Base-by-base conservation (phyloP, 2,888 invertebrate genomes). In the Sminthurides aquaticus region DNA sequence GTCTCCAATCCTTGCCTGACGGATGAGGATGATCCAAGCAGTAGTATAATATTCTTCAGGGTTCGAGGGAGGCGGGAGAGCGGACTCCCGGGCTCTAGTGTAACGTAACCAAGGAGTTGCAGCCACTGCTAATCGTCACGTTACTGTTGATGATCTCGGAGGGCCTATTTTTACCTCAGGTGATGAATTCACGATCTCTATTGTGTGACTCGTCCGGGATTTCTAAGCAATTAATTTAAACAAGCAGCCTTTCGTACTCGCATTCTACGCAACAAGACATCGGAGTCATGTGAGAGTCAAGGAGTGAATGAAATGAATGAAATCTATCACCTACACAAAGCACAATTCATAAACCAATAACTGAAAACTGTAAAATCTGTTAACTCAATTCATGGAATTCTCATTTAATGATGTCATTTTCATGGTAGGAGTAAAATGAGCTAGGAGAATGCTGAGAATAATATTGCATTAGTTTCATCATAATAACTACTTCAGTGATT, bases 1-100 rank as follows among this genome's bases (percentile, higher is more conserved):
- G 85, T 73, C 96, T 84, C 98, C 97, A 98, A 78, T 97, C 97
- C 78, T 93, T 94, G 18, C 92, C 92, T 75, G 90, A 85, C 1
- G 87, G 83, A 72, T 89, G 89, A 18, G 94, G 93, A 43, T 90
- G 87, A 80, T 98, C 96, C 71, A 98, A 80, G 79, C 91, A 85
- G 71, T 85, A 84, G 78, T 90, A 89, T 66, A 93, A 83, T 82
- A 84, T 72, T 70, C 65, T 71, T 72, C 57, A 74, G 64, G 22
- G 70, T 69, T 29, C 69, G 71, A 24, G 74, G 74, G 56, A 74
- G 58, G 54, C 74, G 62, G 76, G 81, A 81, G 48, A 79, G 79
- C 67, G 78, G 77, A 62, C 76, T 76, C 60, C 79, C 77, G 49
- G 78, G 79, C 71, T 82, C 81, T 55, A 81, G 76, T 2, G 81